Percentiles rank a stretch among this genome's conserved stretches.
phyloP scores from a whole-genome alignment of 2,113 vertebrate species.

The Cryptoleucopteryx plumbea region DNA sequence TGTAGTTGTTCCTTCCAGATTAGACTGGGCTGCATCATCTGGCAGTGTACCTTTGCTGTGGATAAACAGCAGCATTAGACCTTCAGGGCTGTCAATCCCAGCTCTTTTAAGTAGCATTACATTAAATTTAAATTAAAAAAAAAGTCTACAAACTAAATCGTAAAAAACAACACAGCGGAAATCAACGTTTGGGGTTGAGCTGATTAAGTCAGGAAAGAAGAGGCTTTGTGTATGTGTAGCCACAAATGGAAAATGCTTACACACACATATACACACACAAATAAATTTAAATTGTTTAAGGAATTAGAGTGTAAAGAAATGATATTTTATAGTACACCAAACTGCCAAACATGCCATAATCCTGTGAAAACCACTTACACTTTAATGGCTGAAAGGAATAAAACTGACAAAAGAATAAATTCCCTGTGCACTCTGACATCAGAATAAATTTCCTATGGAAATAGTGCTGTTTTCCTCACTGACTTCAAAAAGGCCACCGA shows the following conservation, averaged over 20 bases:
- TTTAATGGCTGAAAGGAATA: slow-evolving; percentile 32
- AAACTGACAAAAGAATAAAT: slow-evolving; percentile 50
- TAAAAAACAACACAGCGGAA: neutral
- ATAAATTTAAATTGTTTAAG: slow-evolving; percentile 36
- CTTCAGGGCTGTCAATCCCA: neutral
- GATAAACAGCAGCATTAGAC: neutral
- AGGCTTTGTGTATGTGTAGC: neutral
- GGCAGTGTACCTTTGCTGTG: neutral
- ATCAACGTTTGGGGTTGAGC: neutral
- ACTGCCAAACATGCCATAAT: slow-evolving; percentile 25
- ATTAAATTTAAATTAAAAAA: neutral
- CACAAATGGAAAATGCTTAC: neutral
- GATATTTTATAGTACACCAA: slow-evolving; percentile 13
- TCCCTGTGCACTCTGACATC: neutral
- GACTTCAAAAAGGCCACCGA: neutral
- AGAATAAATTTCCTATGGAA: neutral
- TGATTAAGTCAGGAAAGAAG: neutral
- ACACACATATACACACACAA: neutral
- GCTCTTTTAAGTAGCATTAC: neutral
- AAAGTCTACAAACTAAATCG: neutral
- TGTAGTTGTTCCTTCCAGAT: neutral
- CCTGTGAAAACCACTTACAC: neutral
- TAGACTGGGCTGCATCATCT: neutral
- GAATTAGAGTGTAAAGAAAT: slow-evolving; percentile 28
- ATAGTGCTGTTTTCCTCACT: neutral